Evolutionary conservation across 2,888 invertebrate species (phyloP).

Genomic region (Sesia apiformis): DNA sequence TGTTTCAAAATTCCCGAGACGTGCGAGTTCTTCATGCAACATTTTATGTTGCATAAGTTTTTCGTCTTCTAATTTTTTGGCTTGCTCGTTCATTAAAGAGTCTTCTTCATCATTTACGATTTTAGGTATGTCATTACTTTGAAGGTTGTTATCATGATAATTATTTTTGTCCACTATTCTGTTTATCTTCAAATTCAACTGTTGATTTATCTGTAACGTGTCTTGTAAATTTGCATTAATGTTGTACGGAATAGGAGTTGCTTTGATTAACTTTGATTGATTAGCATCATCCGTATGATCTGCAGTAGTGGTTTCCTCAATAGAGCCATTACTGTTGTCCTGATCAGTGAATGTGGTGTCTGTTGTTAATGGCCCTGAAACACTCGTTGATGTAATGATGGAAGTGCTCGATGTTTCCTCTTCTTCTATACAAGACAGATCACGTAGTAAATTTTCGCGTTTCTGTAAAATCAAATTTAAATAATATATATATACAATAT

Average conservation of each 20-base stretch:
- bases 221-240: not conserved
- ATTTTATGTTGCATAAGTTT: conserved; percentile 57
- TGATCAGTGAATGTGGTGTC: conserved; percentile 35
- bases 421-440: conserved; percentile 74
- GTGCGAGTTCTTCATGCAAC: conserved; percentile 57
- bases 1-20: conserved; percentile 56
- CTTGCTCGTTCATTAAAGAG: conserved; percentile 34
- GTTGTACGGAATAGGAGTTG: conserved; percentile 15
- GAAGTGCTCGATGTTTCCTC: conserved; percentile 46
- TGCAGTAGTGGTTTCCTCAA: conserved; percentile 37
- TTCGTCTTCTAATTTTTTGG: conserved; percentile 50
- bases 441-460: conserved; percentile 74
- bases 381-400: conserved; percentile 23
- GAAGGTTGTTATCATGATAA: conserved; percentile 32
- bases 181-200: conserved; percentile 14
- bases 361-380: conserved; percentile 27
- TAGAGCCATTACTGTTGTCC: conserved; percentile 35
- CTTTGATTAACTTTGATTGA: conserved; percentile 18
- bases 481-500: not conserved
- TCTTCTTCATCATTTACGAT: conserved; percentile 26
- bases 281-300: conserved; percentile 37
- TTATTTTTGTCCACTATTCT: conserved; percentile 30
- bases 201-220: conserved; percentile 6
- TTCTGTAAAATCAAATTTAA: conserved; percentile 55
- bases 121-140: conserved; percentile 52